Base-by-base conservation (phyloP, 2,113 vertebrate species). In the Coptodon bakossiorum region DNA sequence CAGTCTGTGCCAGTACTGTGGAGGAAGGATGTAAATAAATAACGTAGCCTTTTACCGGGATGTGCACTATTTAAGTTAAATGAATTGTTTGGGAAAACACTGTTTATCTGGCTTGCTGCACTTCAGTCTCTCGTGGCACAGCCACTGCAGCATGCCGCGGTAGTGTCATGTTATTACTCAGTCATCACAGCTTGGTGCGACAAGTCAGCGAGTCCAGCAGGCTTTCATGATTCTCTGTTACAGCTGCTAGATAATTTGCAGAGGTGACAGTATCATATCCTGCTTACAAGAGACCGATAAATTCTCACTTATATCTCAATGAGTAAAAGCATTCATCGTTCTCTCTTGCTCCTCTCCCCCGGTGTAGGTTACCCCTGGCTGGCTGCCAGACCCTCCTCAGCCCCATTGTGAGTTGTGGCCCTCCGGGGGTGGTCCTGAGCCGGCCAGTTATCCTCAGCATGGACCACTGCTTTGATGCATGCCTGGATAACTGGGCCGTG, bases 361-460 rank as follows among this genome's bases (percentile, higher is more conserved):
- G 88, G 57, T 91, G 93, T 96, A 99, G 98, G 97, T 95, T 99
- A 95, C 98, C 98, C 86, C 95, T 99, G 92, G 97, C 98, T 0
- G 99, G 99, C 93, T 98, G 98, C 95, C 98, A 99, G 97, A 99
- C 99, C 0, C 96, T 99, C 90, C 97, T 99, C 94, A 98, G 98
- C 93, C 98, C 99, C 81, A 97, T 99, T 7, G 97, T 99, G 95
- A 99, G 98, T 97, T 99, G 98, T 3, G 99, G 99, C 38, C 99
- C 99, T n/a, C 99, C 98, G 0, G 98, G 98, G 24, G 98, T 99
- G 90, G 96, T 99, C 90, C 97, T 99, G 90, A 99, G 98, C 24
- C 96, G 98, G 27, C 98, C 99, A 0, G 98, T 98, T 96, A 99
- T 99, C 96, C 97, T 99, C 81, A 96, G 97, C 92, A 98, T 99